Conservation (phyloP, 2,113 vertebrate species). For the Octodon degus region DNA sequence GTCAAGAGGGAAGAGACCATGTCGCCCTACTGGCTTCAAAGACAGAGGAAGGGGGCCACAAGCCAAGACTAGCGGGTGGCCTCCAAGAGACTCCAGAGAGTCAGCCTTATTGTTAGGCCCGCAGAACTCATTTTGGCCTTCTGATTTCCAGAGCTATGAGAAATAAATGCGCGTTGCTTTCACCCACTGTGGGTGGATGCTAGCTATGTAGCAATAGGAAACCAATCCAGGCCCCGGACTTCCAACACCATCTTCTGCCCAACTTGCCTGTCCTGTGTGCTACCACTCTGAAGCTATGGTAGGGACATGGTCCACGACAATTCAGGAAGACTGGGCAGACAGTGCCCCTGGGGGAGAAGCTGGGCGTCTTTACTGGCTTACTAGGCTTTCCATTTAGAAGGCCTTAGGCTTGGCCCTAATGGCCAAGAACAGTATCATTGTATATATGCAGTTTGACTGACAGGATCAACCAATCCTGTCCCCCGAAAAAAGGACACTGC, state of each 20-base stretch:
- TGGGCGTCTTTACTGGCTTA: neutral
- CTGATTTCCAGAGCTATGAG: neutral
- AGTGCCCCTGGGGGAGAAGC: neutral
- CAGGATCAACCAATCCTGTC: neutral
- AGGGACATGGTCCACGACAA: too few relatives aligned
- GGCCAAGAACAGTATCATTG: neutral
- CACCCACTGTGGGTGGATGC: neutral
- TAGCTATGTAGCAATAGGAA: neutral
- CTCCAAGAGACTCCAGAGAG: neutral
- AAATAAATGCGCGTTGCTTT: neutral
- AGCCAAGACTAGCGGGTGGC: neutral
- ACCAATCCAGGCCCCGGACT: neutral
- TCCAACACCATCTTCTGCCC: neutral
- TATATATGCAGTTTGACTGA: neutral
- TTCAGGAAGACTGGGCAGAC: neutral
- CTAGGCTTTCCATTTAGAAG: neutral
- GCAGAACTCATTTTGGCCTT: neutral
- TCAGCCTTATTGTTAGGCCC: neutral
- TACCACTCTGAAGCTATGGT: too few relatives aligned
- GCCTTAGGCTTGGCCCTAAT: neutral
- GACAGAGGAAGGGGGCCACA: neutral
- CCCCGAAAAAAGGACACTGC: neutral
- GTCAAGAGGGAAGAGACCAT: neutral
- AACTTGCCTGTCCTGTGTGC: neutral
- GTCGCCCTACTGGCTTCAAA: neutral